Base-by-base conservation (phyloP, 2,797 vertebrate species). In the Gobio occitaniae region DNA sequence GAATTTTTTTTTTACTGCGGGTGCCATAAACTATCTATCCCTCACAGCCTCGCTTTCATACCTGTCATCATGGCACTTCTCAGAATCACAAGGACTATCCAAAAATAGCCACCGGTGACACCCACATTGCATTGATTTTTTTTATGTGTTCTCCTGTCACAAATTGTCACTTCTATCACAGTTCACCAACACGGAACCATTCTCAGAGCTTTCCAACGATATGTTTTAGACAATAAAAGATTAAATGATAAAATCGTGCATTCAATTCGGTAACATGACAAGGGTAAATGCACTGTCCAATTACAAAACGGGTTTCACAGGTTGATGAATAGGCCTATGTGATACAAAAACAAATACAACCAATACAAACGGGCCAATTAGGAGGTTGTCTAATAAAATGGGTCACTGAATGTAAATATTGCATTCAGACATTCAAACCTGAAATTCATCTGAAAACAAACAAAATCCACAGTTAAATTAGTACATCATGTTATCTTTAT, bases 401-500 rank as follows among this genome's bases (percentile, higher is more conserved):
- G 17, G 11, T 56, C 32, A n/a, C 4, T 25, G 21, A 59, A n/a
- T 25, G 3, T 10, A 25, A 25, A 61, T 25, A 25, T 6, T 61
- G n/a, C 11, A 61, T 61, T 61, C 11, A 59, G n/a, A 25, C 59
- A 11, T 1, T 61, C n/a, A 13, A 61, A 12, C n/a, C n/a, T 25
- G 59, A 25, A 25, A 25, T 25, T 25, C 25, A 48, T 32, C 75
- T 65, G 7, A 52, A 82, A 65, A 82, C 82, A 92, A 47, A 87
- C 90, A 88, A 77, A 85, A 76, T 79, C 86, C 91, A 89, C 91
- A n/a, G 21, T 41, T 78, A 93, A 93, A 96, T 97, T 95, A 96
- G 97, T 98, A 97, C 96, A 97, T 85, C 84, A 85, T 85, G 93
- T 97, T 96, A 95, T 98, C 96, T 96, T 96, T 99, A 99, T 99